These are phyloP conservation scores for Palythoa heliodiscus DNA, from an alignment of 92 coral and sea anemone species.

Conservation along the genomic window DNA sequence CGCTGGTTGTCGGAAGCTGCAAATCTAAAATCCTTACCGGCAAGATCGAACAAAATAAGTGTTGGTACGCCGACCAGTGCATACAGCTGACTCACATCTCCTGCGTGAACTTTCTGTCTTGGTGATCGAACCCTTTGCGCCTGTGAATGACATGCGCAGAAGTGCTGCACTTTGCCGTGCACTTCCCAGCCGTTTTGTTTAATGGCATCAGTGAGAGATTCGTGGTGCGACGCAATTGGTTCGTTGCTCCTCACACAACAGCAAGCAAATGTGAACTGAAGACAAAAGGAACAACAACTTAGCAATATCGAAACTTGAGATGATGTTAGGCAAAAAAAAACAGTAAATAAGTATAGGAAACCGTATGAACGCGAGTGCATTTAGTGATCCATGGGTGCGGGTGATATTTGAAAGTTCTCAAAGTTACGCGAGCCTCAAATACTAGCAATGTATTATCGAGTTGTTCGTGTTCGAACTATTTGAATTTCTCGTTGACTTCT, in stretches of 20 bases:
- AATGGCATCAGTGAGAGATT: conserved; percentile 60
- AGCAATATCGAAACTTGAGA: background rate
- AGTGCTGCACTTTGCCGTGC: conserved; percentile 60
- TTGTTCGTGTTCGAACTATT: too few relatives aligned
- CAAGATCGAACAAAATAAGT: conserved; percentile 66
- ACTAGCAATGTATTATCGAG: too few relatives aligned
- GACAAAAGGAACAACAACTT: background rate
- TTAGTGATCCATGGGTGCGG: too few relatives aligned
- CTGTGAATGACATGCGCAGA: conserved; percentile 85
- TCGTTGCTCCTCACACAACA: conserved; percentile 93
- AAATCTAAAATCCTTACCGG: conserved; percentile 56
- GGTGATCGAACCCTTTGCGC: conserved; percentile 58
- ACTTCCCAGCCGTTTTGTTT: conserved; percentile 60
- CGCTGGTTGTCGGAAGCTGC: background rate
- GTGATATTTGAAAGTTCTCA: too few relatives aligned
- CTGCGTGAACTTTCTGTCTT: conserved; percentile 57
- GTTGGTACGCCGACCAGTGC: conserved; percentile 93
- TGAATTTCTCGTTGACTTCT: too few relatives aligned
- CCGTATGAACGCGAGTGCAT: too few relatives aligned
- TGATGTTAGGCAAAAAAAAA: too few relatives aligned
- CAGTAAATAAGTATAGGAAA: too few relatives aligned
- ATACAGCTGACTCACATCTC: conserved; percentile 72
- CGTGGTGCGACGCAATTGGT: conserved; percentile 65
- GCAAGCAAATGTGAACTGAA: conserved; percentile 67
- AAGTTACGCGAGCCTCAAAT: too few relatives aligned